Conservation (phyloP, 2,797 vertebrate species). For the Myripristis murdjan region DNA sequence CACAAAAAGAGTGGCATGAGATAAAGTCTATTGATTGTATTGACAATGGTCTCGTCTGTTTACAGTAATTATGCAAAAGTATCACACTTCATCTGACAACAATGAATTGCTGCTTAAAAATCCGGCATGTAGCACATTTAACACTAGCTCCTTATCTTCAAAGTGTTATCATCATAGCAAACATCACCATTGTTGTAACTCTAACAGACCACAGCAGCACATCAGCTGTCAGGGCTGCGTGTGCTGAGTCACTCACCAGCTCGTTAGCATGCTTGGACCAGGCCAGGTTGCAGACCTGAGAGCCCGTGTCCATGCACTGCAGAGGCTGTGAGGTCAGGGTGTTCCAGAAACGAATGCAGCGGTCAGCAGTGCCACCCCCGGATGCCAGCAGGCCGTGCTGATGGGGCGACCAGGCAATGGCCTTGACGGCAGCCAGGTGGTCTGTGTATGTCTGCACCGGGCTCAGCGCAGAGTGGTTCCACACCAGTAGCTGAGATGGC, state of each 20-base stretch:
- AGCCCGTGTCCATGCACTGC: slow-evolving; percentile 93
- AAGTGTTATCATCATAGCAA: background rate
- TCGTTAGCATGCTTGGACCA: slow-evolving; percentile 96
- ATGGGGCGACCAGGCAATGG: slow-evolving; percentile 96
- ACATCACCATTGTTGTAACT: background rate
- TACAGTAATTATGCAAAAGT: too few species aligned
- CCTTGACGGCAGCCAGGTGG: slow-evolving; percentile 94
- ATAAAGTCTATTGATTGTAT: too few species aligned
- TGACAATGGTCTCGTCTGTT: too few species aligned
- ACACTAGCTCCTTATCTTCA: background rate
- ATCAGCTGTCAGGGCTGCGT: background rate
- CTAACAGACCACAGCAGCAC: background rate
- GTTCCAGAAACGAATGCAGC: slow-evolving; percentile 97
- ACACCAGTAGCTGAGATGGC: slow-evolving; percentile 89
- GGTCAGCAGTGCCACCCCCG: slow-evolving; percentile 92
- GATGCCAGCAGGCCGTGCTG: slow-evolving; percentile 94
- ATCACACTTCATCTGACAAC: too few species aligned
- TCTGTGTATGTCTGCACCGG: slow-evolving; percentile 95
- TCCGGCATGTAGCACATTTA: too few species aligned
- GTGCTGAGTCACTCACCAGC: slow-evolving; percentile 84
- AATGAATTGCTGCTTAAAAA: too few species aligned
- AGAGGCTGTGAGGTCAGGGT: slow-evolving; percentile 93
- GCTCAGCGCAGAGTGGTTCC: slow-evolving; percentile 91
- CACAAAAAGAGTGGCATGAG: too few species aligned
- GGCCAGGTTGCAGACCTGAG: slow-evolving; percentile 93